These are phyloP conservation scores for Oenanthe melanoleuca DNA, from an alignment of 2,113 vertebrate genomes.

Conservation along the genomic window DNA sequence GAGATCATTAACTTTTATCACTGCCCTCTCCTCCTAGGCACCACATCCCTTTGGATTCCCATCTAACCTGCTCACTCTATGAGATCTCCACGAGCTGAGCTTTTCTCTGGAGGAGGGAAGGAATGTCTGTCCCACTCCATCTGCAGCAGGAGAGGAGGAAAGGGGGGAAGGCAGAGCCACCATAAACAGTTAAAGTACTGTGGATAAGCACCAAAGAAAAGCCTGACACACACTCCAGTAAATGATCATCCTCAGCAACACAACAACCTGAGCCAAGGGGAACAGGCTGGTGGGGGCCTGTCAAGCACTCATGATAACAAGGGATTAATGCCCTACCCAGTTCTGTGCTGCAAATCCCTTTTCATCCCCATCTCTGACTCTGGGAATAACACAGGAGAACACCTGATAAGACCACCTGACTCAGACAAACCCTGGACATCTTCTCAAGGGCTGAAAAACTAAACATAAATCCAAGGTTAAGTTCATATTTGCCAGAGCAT, in stretches of 20 bases:
- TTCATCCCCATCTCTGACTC: background rate
- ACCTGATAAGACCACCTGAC: background rate
- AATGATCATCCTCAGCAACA: background rate
- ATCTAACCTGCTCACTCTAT: background rate
- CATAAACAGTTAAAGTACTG: background rate
- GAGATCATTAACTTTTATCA: background rate
- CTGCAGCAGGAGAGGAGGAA: background rate
- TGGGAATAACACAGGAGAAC: background rate
- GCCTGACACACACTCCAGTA: background rate
- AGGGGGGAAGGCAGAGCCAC: background rate
- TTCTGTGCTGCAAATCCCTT: background rate
- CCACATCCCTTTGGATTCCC: background rate
- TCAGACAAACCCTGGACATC: fast-evolving
- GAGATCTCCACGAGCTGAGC: background rate
- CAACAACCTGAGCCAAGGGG: background rate
- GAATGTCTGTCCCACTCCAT: background rate
- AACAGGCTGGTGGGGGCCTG: background rate
- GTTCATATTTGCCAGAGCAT: background rate
- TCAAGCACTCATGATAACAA: background rate
- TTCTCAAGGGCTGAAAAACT: background rate
- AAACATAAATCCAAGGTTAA: background rate
- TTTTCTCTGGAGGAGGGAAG: background rate
- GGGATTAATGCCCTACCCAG: background rate
- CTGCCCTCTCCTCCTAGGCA: background rate
- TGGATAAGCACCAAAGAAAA: background rate